Evolutionary conservation across 2,888 invertebrate genomes (phyloP).

Genomic region (Creontiades dilutus): DNA sequence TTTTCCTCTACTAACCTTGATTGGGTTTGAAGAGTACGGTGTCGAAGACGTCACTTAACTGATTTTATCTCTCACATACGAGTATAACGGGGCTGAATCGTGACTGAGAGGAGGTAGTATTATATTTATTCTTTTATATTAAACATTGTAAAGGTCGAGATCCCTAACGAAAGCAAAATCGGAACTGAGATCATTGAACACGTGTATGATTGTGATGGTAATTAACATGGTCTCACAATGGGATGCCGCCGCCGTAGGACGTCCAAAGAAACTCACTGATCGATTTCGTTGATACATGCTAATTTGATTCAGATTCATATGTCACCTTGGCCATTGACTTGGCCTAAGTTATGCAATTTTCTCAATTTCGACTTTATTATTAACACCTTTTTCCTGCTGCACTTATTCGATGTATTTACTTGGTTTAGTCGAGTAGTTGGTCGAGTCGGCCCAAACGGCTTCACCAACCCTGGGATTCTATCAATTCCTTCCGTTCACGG

Average conservation of each 20-base stretch:
- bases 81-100: background rate
- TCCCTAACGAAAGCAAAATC: background rate
- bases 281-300: background rate
- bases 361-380: too few relatives aligned
- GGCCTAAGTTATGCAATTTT: too few relatives aligned
- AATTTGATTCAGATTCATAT: slow-evolving; percentile 1
- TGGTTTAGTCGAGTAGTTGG: too few relatives aligned
- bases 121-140: background rate
- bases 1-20: too few relatives aligned
- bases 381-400: too few relatives aligned
- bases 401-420: too few relatives aligned
- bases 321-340: background rate
- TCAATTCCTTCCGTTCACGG: too few relatives aligned
- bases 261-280: background rate
- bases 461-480: too few relatives aligned
- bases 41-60: background rate
- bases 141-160: background rate
- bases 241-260: background rate
- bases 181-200: background rate
- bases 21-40: too few relatives aligned
- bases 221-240: background rate
- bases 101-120: background rate
- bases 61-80: background rate
- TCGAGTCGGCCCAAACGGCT: too few relatives aligned
- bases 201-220: background rate